Evolutionary conservation across 2,888 invertebrate species (phyloP).

Genomic region (Meliscaeva auricollis): DNA sequence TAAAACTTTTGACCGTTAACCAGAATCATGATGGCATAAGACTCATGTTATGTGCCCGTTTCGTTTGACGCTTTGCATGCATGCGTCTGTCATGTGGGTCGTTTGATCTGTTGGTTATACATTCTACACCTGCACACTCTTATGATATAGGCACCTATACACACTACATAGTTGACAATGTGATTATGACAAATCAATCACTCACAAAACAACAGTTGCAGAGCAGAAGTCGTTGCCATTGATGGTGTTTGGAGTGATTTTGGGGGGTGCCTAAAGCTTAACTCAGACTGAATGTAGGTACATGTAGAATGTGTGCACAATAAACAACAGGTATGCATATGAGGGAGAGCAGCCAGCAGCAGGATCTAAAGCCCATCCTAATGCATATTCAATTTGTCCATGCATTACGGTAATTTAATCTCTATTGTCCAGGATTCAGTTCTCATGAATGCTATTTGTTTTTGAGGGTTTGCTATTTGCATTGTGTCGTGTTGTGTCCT

Average conservation of each 20-base stretch:
- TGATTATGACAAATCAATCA: constrained; percentile 76
- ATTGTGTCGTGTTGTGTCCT: constrained; percentile 57
- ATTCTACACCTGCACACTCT: not conserved
- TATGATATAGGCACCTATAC: too few species aligned
- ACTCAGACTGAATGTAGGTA: not conserved
- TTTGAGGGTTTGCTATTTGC: constrained; percentile 64
- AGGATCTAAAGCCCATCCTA: constrained; percentile 40
- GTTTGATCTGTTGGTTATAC: constrained; percentile 18
- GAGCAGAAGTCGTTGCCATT: constrained; percentile 48
- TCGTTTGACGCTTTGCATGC: constrained; percentile 1
- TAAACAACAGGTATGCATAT: constrained; percentile 33
- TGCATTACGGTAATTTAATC: constrained; percentile 76
- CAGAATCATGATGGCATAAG: constrained; percentile 73
- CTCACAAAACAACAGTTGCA: constrained; percentile 69
- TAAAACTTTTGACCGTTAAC: constrained; percentile 74
- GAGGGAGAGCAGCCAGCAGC: not conserved
- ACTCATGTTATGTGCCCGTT: constrained; percentile 47
- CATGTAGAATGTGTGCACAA: not conserved
- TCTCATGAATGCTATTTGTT: constrained; percentile 71
- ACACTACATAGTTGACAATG: constrained; percentile 68
- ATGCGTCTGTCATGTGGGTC: constrained; percentile 1
- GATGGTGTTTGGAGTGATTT: constrained; percentile 18
- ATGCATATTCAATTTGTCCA: constrained; percentile 76
- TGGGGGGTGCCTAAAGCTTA: not conserved
- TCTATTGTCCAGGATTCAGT: constrained; percentile 74